Conservation (phyloP, 1,140 invertebrate species). For the Cepaea nemoralis region DNA sequence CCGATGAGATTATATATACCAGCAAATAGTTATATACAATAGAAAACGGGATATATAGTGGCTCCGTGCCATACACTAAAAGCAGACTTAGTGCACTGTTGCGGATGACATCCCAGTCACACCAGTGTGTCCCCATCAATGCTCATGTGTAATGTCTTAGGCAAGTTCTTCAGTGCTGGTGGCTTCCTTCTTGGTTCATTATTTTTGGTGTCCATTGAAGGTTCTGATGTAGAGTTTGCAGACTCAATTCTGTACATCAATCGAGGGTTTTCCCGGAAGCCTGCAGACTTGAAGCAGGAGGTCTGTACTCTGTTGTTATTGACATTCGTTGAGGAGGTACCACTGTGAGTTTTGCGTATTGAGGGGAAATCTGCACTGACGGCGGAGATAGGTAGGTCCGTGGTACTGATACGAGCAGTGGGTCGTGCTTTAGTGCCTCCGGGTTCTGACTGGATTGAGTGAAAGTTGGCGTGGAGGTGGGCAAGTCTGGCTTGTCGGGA, state of each 20-base stretch:
- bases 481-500: conserved; percentile 18
- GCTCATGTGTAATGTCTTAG: conserved; percentile 32
- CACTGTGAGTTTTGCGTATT: neutral
- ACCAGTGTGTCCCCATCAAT: conserved; percentile 35
- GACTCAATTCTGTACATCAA: conserved; percentile 10
- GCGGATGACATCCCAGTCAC: no score
- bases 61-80: no score
- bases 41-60: no score
- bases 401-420: conserved; percentile 12
- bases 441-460: conserved; percentile 38
- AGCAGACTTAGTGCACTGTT: no score
- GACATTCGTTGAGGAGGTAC: neutral
- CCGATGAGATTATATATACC: no score
- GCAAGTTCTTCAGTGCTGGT: conserved; percentile 19
- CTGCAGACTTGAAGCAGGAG: neutral
- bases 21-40: no score
- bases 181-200: neutral
- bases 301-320: neutral
- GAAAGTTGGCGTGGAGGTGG: conserved; percentile 26
- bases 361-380: neutral
- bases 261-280: neutral
- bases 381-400: conserved; percentile 11
- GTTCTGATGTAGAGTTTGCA: conserved; percentile 9
- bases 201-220: neutral
- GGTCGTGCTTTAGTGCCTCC: neutral